phyloP scores from a whole-genome alignment of 2,113 vertebrate species.

The Gambusia affinis region DNA sequence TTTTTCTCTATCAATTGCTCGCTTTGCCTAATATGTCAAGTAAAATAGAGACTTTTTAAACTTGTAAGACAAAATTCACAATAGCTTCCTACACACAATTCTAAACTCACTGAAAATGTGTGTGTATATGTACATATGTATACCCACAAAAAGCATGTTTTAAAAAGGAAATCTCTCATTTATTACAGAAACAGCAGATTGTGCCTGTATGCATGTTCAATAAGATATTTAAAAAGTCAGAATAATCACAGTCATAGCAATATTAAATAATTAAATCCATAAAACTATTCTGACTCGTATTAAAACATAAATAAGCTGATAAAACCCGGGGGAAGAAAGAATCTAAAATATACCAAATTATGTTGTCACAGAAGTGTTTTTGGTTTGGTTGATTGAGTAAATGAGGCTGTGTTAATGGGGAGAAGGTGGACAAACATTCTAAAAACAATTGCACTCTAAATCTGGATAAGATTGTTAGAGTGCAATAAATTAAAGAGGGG shows the following conservation, averaged over 20 bases:
- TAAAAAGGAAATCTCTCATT: too few relatives aligned
- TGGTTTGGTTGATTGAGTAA: too few relatives aligned
- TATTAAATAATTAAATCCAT: neutral
- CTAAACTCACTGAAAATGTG: too few relatives aligned
- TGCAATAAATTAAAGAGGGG: neutral
- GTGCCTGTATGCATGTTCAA: too few relatives aligned
- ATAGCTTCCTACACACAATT: too few relatives aligned
- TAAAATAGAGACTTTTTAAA: constrained; percentile 20
- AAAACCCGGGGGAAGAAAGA: neutral
- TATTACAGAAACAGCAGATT: too few relatives aligned
- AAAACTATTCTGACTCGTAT: neutral
- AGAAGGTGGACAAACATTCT: neutral
- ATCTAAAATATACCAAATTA: too few relatives aligned
- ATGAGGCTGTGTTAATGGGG: neutral
- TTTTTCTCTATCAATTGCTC: too few relatives aligned
- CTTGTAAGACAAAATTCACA: constrained; percentile 17
- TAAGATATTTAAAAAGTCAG: too few relatives aligned
- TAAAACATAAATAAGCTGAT: neutral
- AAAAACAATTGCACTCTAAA: neutral
- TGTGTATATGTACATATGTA: neutral
- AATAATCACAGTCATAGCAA: neutral
- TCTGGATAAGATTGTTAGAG: neutral
- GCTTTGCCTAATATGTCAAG: constrained; percentile 25
- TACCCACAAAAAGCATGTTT: too few relatives aligned
- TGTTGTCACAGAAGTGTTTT: too few relatives aligned